Evolutionary conservation across 2,888 invertebrate species (phyloP), one percentile per base, ranked within the genome.

Genomic region (Caenorhabditis sulstoni): DNA sequence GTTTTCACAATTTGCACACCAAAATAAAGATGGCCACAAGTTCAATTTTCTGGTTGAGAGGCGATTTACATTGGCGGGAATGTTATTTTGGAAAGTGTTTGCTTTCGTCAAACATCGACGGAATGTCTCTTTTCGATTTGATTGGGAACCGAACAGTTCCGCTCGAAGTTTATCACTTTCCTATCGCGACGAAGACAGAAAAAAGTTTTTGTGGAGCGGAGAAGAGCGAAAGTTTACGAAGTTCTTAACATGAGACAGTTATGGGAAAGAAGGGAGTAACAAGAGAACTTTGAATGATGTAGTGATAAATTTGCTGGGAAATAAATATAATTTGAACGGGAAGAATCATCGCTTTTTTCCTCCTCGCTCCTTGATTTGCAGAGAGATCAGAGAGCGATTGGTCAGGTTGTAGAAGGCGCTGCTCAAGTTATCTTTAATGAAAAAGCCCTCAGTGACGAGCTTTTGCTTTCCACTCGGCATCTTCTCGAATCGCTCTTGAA

Each of bases 381-480:
- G 93, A 85, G 95, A 94, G 45, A 99, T 93, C 11, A 94, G 92
- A 0, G 95, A 94, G 64, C 95, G 95, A 39, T 94, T 94, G 11
- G 94, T 93, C 81, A 98, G 93, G 92, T 99, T 99, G 92, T 99
- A 99, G 92, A 94, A 99, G 0, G 96, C 98, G 91, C 97, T 92
- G 0, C 94, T 94, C 90, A 97, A 96, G 62, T 94, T 95, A 92
- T 99, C 98, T 91, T 99, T 99, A 93, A 98, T 95, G 93, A 98
- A 99, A 92, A 98, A 93, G 39, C 92, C 96, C 92, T 97, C 97
- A 89, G 94, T 95, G 86, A 95, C 95, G 83, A 99, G 93, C 91
- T 99, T 97, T 92, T 99, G 98, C 91, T 99, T 99, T 65, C 96
- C 96, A 18, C 95, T 95, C 50, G 97, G 96, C 94, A 99, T 95